phyloP scores from a whole-genome alignment of 2,888 invertebrate species.

The Kuschelorhynchus macadamiae region DNA sequence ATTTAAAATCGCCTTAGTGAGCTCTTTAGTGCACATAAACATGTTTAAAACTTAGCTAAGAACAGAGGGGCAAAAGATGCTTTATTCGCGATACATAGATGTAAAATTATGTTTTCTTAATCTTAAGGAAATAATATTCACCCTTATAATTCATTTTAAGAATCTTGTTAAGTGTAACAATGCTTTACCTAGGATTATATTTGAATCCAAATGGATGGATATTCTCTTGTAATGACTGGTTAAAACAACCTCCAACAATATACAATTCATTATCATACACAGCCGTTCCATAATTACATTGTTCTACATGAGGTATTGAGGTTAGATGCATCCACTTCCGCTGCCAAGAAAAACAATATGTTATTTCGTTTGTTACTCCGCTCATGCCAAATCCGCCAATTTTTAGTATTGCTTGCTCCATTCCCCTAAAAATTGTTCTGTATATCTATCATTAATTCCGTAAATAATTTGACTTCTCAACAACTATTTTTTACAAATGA shows the following conservation, averaged over 20 bases:
- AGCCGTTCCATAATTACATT: slow-evolving; percentile 80
- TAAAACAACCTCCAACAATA: slow-evolving; percentile 81
- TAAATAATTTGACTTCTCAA: neutral
- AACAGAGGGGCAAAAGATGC: no score
- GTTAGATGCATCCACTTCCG: slow-evolving; percentile 77
- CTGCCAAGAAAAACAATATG: slow-evolving; percentile 74
- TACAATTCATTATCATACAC: slow-evolving; percentile 79
- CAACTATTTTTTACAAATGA: no score
- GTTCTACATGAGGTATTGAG: slow-evolving; percentile 80
- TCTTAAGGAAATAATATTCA: no score
- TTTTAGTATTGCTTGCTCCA: slow-evolving; percentile 78
- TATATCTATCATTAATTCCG: no score
- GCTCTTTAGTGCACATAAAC: no score
- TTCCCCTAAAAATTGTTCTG: slow-evolving; percentile 70
- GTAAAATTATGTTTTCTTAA: no score
- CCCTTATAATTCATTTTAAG: no score
- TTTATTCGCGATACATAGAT: no score
- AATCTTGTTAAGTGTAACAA: no score
- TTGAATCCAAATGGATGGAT: slow-evolving; percentile 82
- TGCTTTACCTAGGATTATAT: slow-evolving; percentile 69
- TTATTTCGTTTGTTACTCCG: slow-evolving; percentile 78
- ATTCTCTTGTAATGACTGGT: slow-evolving; percentile 77
- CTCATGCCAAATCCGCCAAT: slow-evolving; percentile 79
- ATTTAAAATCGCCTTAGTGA: no score
- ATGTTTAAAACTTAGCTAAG: no score